phyloP scores from a whole-genome alignment of 2,797 vertebrate genomes.

The Lepilemur ruficaudatus region DNA sequence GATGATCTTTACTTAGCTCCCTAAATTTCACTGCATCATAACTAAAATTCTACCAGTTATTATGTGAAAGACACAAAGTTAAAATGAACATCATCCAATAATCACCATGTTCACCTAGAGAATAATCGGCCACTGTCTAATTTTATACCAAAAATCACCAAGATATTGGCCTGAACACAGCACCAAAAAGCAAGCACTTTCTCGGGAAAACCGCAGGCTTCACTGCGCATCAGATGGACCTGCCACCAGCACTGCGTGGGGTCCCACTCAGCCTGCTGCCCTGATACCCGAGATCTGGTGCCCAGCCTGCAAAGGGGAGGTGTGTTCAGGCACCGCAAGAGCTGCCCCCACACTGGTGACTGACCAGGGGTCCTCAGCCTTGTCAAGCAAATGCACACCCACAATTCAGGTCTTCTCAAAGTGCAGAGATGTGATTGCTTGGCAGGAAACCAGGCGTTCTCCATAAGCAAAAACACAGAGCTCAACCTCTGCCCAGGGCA shows the following conservation, averaged over 20 bases:
- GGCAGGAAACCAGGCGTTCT: not conserved
- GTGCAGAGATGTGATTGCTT: not conserved
- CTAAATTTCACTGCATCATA: not conserved
- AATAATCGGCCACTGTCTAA: not conserved
- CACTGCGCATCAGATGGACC: too few species aligned
- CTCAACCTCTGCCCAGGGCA: not conserved
- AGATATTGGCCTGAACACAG: not conserved
- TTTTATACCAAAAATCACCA: not conserved
- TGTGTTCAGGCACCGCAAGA: not conserved
- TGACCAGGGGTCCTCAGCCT: not conserved
- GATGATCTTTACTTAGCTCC: not conserved
- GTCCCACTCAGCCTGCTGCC: not conserved
- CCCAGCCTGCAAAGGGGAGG: accelerated
- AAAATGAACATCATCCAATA: not conserved
- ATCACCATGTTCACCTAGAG: not conserved
- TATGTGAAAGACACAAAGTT: not conserved
- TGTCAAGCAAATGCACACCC: accelerated
- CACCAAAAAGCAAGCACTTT: not conserved
- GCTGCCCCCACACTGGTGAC: accelerated
- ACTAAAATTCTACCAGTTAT: not conserved
- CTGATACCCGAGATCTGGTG: not conserved
- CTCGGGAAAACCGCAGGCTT: not conserved
- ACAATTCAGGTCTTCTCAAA: not conserved
- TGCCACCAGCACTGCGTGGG: accelerated
- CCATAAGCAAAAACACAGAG: not conserved